Evolutionary conservation across 2,888 invertebrate species (phyloP).

Genomic region (Stegophylla sp.): DNA sequence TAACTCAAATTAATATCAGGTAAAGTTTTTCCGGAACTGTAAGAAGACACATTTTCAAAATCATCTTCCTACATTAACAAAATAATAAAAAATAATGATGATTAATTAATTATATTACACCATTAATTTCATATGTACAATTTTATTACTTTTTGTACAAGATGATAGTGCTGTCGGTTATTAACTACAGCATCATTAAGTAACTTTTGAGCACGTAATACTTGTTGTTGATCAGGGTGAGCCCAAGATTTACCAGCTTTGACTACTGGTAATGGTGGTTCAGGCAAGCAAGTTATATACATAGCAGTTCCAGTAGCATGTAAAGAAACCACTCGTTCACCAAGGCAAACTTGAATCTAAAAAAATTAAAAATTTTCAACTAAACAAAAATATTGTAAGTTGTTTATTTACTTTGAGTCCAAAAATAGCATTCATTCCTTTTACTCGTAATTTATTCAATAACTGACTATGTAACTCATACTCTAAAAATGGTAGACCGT

Average conservation of each 20-base stretch:
- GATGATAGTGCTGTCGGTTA: slow-evolving; percentile 75
- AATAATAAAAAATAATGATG: background rate
- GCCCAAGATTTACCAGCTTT: slow-evolving; percentile 72
- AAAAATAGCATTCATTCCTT: slow-evolving; percentile 94
- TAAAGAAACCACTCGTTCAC: slow-evolving; percentile 86
- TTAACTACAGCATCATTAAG: slow-evolving; percentile 75
- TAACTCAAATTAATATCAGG: slow-evolving; percentile 74
- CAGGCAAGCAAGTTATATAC: slow-evolving; percentile 78
- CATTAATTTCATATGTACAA: background rate
- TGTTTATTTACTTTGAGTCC: slow-evolving; percentile 73
- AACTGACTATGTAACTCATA: slow-evolving; percentile 92
- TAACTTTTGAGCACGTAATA: slow-evolving; percentile 70
- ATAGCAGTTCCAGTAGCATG: slow-evolving; percentile 89
- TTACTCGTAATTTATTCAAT: slow-evolving; percentile 87
- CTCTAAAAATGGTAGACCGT: slow-evolving; percentile 92
- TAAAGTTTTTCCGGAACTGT: slow-evolving; percentile 71
- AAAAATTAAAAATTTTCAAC: slow-evolving; percentile 3
- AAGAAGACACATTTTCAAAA: slow-evolving; percentile 67
- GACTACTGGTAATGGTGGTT: slow-evolving; percentile 75
- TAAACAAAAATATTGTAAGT: background rate
- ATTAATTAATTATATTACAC: slow-evolving; percentile 7
- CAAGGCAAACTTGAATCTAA: slow-evolving; percentile 78
- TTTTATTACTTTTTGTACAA: slow-evolving; percentile 55
- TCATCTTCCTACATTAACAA: slow-evolving; percentile 56
- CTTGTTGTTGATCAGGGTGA: slow-evolving; percentile 73